These are phyloP conservation scores for Euplexia lucipara DNA, from an alignment of 2,888 invertebrate genomes.

Conservation along the genomic window DNA sequence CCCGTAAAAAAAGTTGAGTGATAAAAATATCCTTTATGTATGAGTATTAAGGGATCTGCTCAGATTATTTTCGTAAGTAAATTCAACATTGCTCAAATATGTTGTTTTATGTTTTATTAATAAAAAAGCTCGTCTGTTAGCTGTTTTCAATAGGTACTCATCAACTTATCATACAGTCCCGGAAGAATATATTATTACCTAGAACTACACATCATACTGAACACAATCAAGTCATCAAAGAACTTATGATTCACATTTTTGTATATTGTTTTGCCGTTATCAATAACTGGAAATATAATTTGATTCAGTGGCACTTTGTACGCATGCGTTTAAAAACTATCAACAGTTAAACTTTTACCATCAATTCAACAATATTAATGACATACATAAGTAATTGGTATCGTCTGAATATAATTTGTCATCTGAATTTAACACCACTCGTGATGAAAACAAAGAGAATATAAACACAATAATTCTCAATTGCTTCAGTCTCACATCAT, in stretches of 20 bases:
- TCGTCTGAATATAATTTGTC: neutral
- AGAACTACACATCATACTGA: neutral
- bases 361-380: neutral
- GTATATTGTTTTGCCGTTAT: neutral
- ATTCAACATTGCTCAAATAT: no score
- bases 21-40: no score
- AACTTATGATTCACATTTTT: constrained; percentile 21
- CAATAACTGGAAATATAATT: constrained; percentile 19
- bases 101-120: no score
- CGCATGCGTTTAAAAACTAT: neutral
- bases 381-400: neutral
- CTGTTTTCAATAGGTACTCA: neutral
- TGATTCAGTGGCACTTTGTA: constrained; percentile 33
- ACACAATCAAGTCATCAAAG: neutral
- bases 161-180: neutral
- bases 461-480: constrained; percentile 16
- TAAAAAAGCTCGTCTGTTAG: neutral
- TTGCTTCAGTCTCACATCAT: constrained; percentile 48
- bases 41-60: no score
- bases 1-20: no score
- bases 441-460: neutral
- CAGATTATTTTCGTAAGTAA: no score
- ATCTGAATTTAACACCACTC: neutral
- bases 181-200: neutral
- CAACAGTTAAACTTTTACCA: neutral